Percentiles rank a stretch among this genome's conserved stretches.
These are phyloP conservation scores for Blera fallax DNA, from an alignment of 2,888 invertebrate species.

Conservation along the genomic window DNA sequence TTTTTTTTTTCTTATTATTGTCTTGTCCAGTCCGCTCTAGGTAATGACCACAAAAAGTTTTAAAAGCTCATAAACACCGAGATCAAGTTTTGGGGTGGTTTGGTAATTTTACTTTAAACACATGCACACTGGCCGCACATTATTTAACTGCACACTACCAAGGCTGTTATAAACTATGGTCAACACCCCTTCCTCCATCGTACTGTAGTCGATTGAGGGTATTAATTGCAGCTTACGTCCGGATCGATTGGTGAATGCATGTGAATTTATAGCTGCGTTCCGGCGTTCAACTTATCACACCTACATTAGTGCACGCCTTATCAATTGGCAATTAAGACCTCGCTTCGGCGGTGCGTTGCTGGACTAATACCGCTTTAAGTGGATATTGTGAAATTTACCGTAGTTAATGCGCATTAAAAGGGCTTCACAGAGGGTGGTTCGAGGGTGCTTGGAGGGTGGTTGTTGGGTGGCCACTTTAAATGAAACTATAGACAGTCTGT, in stretches of 20 bases:
- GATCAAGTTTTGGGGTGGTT: background rate
- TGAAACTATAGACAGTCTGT: background rate
- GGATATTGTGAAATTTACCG: conserved; percentile 70
- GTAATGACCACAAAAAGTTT: background rate
- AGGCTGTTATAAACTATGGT: conserved; percentile 16
- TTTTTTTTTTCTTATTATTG: too few relatives aligned
- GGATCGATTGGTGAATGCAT: conserved; percentile 57
- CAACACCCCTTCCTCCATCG: background rate
- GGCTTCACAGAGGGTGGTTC: conserved; percentile 32
- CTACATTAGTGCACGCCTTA: conserved; percentile 64
- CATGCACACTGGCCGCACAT: conserved; percentile 1
- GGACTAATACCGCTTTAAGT: conserved; percentile 69
- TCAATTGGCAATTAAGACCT: conserved; percentile 69
- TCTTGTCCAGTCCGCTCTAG: background rate
- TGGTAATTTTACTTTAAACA: background rate
- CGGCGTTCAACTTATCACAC: conserved; percentile 57
- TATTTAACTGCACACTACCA: conserved; percentile 12
- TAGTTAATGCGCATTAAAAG: conserved; percentile 70
- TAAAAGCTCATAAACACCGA: background rate
- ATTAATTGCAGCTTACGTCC: conserved; percentile 65
- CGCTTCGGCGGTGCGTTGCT: too few relatives aligned
- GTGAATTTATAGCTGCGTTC: conserved; percentile 45
- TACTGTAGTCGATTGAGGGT: conserved; percentile 10
- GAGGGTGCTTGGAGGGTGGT: background rate
- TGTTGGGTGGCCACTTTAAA: background rate